Evolutionary conservation across 2,888 invertebrate genomes (phyloP), one percentile per base, ranked within the genome.

Genomic region (Drosophila phalerata): DNA sequence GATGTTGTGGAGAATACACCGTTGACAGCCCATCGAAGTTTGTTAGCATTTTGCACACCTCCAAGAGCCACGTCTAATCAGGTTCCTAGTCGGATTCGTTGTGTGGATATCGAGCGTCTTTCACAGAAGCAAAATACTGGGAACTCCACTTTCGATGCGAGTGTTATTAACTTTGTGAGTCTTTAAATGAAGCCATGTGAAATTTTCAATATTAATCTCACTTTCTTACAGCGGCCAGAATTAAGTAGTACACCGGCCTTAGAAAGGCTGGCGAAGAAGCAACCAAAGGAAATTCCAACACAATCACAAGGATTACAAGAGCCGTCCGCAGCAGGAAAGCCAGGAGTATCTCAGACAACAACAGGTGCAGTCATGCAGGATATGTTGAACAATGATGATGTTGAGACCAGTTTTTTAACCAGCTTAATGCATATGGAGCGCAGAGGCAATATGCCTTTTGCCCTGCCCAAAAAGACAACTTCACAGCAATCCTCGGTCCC

Each of bases 231-330:
- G 89, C 1, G 55, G 3, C 80, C 79, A 11, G n/a, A 11, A 8
- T 25, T 69, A 3, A 67, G 60, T 30, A 76, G 79, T 38, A 79
- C 76, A 2, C 73, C 73, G 11, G 42, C 61, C 11, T 8, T 22
- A 15, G 15, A 8, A 6, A 72, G 52, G 13, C 30, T 10, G 13
- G 5, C n/a, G 10, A 2, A 43, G 13, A 19, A 17, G 6, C 28
- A 42, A 30, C 15, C 15, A 13, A 4, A 15, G 13, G 9, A 10
- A 10, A 13, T 25, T 25, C 25, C 38, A n/a, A 30, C 34, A 9
- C 22, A 37, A 11, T 15, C 17, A n/a, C 28, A 37, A 15, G 17
- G 0, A 49, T n/a, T 34, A 25, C 1, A 1, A 1, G 3, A 17
- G 30, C 15, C 10, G 15, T 10, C n/a, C 11, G 2, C 42, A 15